phyloP scores from a whole-genome alignment of 2,888 invertebrate species.

The Anodontia alba region DNA sequence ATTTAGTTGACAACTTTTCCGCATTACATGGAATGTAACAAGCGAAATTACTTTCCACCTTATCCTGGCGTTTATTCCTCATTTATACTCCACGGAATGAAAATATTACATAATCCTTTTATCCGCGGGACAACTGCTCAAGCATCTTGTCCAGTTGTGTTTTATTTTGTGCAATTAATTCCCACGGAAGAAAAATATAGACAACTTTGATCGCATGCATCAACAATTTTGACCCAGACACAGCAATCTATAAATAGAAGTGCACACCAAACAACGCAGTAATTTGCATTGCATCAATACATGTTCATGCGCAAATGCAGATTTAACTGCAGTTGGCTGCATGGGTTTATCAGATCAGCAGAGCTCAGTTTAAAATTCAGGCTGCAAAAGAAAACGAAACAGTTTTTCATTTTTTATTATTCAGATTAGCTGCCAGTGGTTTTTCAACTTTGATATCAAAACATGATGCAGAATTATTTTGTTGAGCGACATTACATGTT shows the following conservation, averaged over 20 bases:
- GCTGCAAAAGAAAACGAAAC: no score
- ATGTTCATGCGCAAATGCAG: slow-evolving; percentile 16
- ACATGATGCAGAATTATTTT: slow-evolving; percentile 11
- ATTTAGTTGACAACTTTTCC: no score
- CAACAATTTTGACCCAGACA: slow-evolving; percentile 13
- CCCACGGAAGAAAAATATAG: background rate
- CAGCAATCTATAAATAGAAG: background rate
- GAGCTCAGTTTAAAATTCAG: no score
- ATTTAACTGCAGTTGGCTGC: slow-evolving; percentile 11
- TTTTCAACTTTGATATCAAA: no score
- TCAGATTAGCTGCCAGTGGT: no score
- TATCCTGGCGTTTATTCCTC: no score
- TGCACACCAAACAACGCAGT: slow-evolving; percentile 17
- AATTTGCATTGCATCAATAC: slow-evolving; percentile 21
- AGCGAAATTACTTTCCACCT: no score
- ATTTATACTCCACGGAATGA: background rate
- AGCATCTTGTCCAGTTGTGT: background rate
- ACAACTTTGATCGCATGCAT: background rate
- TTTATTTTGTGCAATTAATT: background rate
- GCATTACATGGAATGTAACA: no score
- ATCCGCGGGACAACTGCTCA: background rate
- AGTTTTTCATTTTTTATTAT: no score
- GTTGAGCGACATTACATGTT: background rate
- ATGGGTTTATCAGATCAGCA: background rate
- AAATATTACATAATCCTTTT: background rate